Evolutionary conservation across 2,113 vertebrate species (phyloP).

Genomic region (Puntigrus tetrazona): DNA sequence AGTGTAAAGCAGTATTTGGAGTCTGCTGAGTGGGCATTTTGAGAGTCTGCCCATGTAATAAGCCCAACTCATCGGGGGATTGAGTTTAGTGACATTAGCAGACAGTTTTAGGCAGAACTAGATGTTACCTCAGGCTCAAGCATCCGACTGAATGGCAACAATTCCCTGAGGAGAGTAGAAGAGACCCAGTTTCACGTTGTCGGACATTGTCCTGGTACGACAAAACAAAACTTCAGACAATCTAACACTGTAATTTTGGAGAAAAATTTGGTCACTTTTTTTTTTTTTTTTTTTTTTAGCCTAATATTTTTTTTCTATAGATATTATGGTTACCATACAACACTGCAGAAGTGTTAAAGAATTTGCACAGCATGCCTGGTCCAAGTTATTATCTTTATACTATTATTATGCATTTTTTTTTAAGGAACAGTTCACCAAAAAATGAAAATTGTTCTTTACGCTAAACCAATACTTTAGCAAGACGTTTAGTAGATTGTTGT

Average conservation of each 20-base stretch:
- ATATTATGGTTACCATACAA: neutral
- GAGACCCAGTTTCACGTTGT: neutral
- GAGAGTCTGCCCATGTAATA: constrained; percentile 21
- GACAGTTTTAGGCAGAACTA: constrained; percentile 34
- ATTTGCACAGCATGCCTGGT: constrained; percentile 11
- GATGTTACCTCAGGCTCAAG: constrained; percentile 6
- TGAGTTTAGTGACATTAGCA: constrained; percentile 8
- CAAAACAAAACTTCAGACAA: neutral
- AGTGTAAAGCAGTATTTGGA: constrained; percentile 1
- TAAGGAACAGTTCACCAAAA: neutral
- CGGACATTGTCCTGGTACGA: neutral
- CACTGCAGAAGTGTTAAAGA: neutral
- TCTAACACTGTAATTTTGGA: neutral
- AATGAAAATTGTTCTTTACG: neutral
- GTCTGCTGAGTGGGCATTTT: constrained; percentile 40
- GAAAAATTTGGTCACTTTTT: neutral
- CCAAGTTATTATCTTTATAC: neutral
- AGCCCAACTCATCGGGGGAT: neutral
- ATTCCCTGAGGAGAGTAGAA: neutral
- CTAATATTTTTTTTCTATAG: neutral
- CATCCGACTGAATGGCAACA: neutral
- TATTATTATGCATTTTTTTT: too few relatives aligned
- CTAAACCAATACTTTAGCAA: neutral
- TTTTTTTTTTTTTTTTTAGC: neutral
- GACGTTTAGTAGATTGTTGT: neutral